Evolutionary conservation across 2,797 vertebrate genomes (phyloP), one percentile per base, ranked within the genome.

Genomic region (Triplophysa bombifrons): DNA sequence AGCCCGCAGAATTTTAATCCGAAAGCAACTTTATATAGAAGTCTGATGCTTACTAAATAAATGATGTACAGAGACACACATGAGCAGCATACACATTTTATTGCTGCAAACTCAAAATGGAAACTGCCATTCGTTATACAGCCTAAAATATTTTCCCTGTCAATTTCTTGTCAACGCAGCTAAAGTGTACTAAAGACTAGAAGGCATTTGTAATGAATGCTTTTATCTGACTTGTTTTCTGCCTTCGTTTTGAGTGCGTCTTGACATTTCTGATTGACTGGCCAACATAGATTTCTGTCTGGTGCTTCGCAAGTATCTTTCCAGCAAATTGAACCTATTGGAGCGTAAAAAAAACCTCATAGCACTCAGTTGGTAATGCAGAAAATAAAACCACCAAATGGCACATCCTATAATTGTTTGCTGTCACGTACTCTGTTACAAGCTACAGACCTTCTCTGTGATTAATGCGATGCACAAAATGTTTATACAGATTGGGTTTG

Each of bases 221-320:
- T n/a, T 44, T 70, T 78, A 74, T 78, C 67, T 71, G 34, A 65
- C 60, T 75, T 79, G 83, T 81, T 84, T 84, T 72, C 65, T 46
- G 53, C 60, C 41, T 78, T 74, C 58, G n/a, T 51, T 60, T 64
- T 17, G 51, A 56, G 75, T 72, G 56, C 71, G 71, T 81, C 78
- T 71, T 78, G 79, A 77, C 72, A 78, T 81, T 81, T 81, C 66
- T 74, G 75, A 84, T 71, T 72, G 75, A 81, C 74, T 74, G 67
- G 14, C 50, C 75, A 67, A 72, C 67, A 81, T 58, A 75, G 75
- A 56, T 81, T 84, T 78, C 48, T 22, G 13, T 70, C 72, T 81
- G 83, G 61, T 71, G 66, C 60, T 74, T 84, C 66, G 30, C 27
- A 78, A 78, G 72, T 81, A 81, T 72, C 83, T 72, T 78, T 78